phyloP scores from a whole-genome alignment of 2,888 invertebrate genomes.

The Girardia tigrina region DNA sequence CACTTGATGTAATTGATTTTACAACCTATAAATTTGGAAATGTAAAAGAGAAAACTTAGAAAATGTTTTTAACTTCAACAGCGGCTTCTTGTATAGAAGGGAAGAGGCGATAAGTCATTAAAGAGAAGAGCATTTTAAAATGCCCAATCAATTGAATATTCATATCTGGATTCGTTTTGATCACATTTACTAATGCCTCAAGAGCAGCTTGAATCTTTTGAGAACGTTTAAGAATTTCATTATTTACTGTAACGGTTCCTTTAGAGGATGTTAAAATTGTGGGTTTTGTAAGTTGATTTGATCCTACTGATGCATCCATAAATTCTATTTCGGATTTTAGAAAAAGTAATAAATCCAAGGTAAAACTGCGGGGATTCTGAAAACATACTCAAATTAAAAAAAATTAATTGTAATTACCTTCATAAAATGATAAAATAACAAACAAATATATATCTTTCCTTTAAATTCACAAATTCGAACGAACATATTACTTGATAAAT shows the following conservation, averaged over 20 bases:
- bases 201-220: conserved; percentile 69
- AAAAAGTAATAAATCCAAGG: conserved; percentile 72
- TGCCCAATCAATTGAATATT: conserved; percentile 92
- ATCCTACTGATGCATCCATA: conserved; percentile 21
- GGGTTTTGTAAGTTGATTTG: not conserved
- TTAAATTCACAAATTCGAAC: too few relatives aligned
- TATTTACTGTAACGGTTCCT: conserved; percentile 6
- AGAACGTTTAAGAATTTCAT: conserved; percentile 1
- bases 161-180: conserved; percentile 70
- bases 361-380: conserved; percentile 76
- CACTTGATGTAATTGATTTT: conserved; percentile 65
- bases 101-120: conserved; percentile 49
- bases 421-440: too few relatives aligned
- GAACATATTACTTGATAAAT: too few relatives aligned
- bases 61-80: conserved; percentile 61
- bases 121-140: conserved; percentile 71
- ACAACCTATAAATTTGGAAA: conserved; percentile 48
- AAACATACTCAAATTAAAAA: too few relatives aligned
- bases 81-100: conserved; percentile 60
- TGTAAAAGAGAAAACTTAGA: too few relatives aligned
- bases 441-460: too few relatives aligned
- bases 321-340: conserved; percentile 55
- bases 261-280: not conserved
- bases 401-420: too few relatives aligned
- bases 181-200: conserved; percentile 74